phyloP scores from a whole-genome alignment of 2,888 invertebrate species.

The Lasius fuliginosus region DNA sequence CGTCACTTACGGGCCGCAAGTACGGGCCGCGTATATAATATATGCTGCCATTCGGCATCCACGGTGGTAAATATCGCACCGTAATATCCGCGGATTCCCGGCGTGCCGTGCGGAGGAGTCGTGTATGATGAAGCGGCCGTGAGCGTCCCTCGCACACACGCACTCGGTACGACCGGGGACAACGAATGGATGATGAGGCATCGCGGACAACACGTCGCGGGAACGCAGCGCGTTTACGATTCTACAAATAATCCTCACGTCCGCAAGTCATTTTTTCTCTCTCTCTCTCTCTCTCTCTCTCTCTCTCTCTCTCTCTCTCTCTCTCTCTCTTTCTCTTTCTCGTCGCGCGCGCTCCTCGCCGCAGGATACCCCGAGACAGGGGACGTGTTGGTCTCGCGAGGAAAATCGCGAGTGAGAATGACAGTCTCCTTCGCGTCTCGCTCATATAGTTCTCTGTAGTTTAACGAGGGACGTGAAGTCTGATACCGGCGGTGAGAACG shows the following conservation, averaged over 20 bases:
- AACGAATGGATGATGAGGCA: constrained; percentile 59
- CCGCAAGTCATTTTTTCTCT: constrained; percentile 43
- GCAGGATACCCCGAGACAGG: not conserved
- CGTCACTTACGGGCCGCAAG: constrained; percentile 47
- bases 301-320: not conserved
- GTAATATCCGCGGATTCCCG: constrained; percentile 67
- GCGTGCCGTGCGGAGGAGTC: constrained; percentile 36
- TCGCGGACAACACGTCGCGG: constrained; percentile 43
- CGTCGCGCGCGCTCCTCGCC: not conserved
- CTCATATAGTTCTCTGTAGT: not conserved
- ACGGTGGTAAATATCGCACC: constrained; percentile 72
- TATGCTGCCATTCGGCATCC: constrained; percentile 66
- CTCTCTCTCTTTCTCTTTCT: not conserved
- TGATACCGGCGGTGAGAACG: constrained; percentile 23
- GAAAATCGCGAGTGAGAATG: constrained; percentile 17
- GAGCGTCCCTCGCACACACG: constrained; percentile 39
- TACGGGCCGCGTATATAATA: constrained; percentile 60
- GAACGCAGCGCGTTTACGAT: constrained; percentile 66
- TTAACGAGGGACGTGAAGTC: constrained; percentile 17
- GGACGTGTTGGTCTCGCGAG: not conserved
- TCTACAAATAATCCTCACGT: constrained; percentile 62
- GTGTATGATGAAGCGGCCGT: constrained; percentile 59
- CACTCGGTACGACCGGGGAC: constrained; percentile 47
- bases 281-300: constrained; percentile 6
- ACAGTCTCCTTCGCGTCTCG: not conserved